Evolutionary conservation across 1,140 invertebrate genomes (phyloP).

Genomic region (Drosophila lacteicornis): DNA sequence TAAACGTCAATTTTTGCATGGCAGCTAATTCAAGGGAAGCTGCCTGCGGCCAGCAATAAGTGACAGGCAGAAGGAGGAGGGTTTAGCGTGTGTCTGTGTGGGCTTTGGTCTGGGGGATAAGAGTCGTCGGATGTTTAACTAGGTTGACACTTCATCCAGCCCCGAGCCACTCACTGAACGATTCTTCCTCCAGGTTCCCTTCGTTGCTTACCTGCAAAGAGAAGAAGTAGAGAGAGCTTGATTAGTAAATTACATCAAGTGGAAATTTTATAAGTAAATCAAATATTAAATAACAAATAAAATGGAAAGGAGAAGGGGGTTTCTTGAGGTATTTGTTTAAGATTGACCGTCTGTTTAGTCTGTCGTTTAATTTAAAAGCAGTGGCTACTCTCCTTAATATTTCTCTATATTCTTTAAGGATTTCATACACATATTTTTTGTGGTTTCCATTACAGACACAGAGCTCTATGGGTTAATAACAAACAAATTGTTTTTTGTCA

Average conservation of each 20-base stretch:
- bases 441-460: neutral
- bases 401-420: too few relatives aligned
- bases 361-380: too few relatives aligned
- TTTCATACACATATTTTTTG: neutral
- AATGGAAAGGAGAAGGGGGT: too few relatives aligned
- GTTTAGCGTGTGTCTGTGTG: too few relatives aligned
- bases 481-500: conserved; percentile 11
- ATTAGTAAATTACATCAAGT: conserved; percentile 15
- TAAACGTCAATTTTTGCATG: conserved; percentile 73
- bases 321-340: too few relatives aligned
- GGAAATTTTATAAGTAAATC: neutral
- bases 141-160: conserved; percentile 51
- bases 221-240: neutral
- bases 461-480: conserved; percentile 6
- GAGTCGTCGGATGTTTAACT: conserved; percentile 49
- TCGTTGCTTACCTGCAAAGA: conserved; percentile 24
- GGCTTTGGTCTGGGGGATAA: conserved; percentile 18
- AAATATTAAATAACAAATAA: neutral
- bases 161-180: conserved; percentile 4
- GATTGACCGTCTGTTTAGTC: too few relatives aligned
- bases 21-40: conserved; percentile 59
- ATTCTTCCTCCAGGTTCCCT: conserved; percentile 22
- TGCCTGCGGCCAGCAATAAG: conserved; percentile 34
- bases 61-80: neutral
- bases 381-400: too few relatives aligned